A percentile compares a stretch with the other conserved stretches of the same genome.
phyloP scores from a whole-genome alignment of 1,140 invertebrate genomes.

The Micrasema longulum region DNA sequence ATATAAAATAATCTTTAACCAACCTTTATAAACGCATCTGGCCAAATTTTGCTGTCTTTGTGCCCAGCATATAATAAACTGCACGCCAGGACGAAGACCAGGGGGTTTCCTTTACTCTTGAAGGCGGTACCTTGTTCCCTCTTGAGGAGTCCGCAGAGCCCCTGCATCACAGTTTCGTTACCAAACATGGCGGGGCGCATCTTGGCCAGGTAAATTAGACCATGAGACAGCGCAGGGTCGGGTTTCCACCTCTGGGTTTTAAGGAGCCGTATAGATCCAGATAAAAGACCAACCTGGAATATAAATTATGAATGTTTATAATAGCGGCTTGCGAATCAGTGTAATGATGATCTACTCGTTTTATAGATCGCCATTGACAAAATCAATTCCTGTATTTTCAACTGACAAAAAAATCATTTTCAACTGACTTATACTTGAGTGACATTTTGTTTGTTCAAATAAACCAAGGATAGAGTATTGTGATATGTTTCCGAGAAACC shows the following conservation, averaged over 20 bases:
- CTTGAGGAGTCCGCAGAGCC: conserved; percentile 85
- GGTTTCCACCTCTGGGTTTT: conserved; percentile 81
- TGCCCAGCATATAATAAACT: conserved; percentile 88
- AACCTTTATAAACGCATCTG: conserved; percentile 82
- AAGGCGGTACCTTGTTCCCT: conserved; percentile 80
- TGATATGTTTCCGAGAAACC: too few relatives aligned
- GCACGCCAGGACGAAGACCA: conserved; percentile 86
- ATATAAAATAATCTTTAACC: too few relatives aligned
- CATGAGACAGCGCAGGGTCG: conserved; percentile 82
- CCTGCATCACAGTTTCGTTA: conserved; percentile 83
- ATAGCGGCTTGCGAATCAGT: too few relatives aligned
- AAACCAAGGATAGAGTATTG: too few relatives aligned
- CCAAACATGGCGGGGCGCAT: conserved; percentile 82
- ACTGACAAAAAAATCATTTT: too few relatives aligned
- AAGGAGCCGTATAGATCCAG: conserved; percentile 75
- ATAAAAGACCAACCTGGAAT: conserved; percentile 63
- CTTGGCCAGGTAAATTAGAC: conserved; percentile 86
- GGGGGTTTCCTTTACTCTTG: conserved; percentile 81
- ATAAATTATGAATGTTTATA: too few relatives aligned
- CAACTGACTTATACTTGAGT: too few relatives aligned
- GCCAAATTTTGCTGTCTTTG: conserved; percentile 82
- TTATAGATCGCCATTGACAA: too few relatives aligned
- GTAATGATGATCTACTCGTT: too few relatives aligned
- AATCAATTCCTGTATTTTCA: too few relatives aligned
- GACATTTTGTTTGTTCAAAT: too few relatives aligned